These are phyloP conservation scores for Ornithoptera priamus DNA, from an alignment of 2,888 invertebrate genomes.

Conservation along the genomic window DNA sequence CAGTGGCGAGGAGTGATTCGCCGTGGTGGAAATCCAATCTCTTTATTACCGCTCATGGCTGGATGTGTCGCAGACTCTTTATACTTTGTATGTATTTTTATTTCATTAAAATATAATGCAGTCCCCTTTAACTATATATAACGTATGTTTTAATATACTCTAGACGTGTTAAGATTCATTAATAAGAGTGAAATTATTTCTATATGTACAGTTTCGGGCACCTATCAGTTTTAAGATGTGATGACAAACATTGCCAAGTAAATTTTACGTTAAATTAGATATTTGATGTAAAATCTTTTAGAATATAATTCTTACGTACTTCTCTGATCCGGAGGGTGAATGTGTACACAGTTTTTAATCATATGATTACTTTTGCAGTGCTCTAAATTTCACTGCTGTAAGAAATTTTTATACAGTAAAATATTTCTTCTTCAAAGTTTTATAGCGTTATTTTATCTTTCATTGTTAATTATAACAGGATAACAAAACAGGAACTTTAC, in stretches of 20 bases:
- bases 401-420: background rate
- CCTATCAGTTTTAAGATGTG: too few relatives aligned
- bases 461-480: background rate
- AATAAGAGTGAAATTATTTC: too few relatives aligned
- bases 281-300: too few relatives aligned
- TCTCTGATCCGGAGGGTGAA: too few relatives aligned
- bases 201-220: too few relatives aligned
- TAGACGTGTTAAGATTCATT: too few relatives aligned
- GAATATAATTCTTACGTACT: too few relatives aligned
- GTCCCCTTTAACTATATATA: background rate
- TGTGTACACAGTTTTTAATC: too few relatives aligned
- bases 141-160: background rate
- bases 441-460: background rate
- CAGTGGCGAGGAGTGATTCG: constrained; percentile 60
- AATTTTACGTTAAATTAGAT: too few relatives aligned
- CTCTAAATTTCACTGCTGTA: background rate
- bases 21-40: constrained; percentile 53
- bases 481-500: background rate
- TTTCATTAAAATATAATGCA: background rate
- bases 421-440: background rate
- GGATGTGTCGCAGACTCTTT: constrained; percentile 58
- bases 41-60: constrained; percentile 51
- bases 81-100: constrained; percentile 58
- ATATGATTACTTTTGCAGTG: too few relatives aligned
- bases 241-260: too few relatives aligned